phyloP scores from a whole-genome alignment of 2,888 invertebrate genomes.

The Orthosia gracilis region DNA sequence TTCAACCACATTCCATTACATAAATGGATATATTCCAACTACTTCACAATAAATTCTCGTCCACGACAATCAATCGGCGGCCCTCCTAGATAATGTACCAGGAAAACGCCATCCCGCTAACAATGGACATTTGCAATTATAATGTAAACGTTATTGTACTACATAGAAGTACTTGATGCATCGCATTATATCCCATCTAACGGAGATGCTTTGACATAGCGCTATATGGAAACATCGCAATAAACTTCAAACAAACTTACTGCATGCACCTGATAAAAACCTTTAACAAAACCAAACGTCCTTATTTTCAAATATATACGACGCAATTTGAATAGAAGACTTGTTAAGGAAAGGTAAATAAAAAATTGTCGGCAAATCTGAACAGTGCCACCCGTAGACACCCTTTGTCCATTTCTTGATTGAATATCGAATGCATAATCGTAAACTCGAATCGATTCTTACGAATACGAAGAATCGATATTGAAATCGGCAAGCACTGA shows the following conservation, averaged over 20 bases:
- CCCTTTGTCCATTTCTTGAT: conserved; percentile 84
- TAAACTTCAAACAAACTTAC: conserved; percentile 67
- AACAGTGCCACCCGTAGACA: conserved; percentile 72
- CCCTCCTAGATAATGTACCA: conserved; percentile 55
- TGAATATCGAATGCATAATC: conserved; percentile 87
- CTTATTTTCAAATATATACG: conserved; percentile 29
- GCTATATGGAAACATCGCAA: conserved; percentile 76
- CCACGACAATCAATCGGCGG: conserved; percentile 53
- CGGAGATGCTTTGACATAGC: conserved; percentile 75
- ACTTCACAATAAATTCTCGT: conserved; percentile 51
- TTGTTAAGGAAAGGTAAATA: conserved; percentile 19
- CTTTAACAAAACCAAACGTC: conserved; percentile 13
- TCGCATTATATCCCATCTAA: conserved; percentile 73
- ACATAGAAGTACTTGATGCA: conserved; percentile 67
- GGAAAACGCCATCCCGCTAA: conserved; percentile 57
- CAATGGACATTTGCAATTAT: conserved; percentile 76
- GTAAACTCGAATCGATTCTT: conserved; percentile 85
- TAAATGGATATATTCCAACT: conserved; percentile 25
- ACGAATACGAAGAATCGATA: conserved; percentile 81
- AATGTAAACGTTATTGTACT: conserved; percentile 74
- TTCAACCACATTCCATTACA: conserved; percentile 5
- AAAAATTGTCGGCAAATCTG: conserved; percentile 62
- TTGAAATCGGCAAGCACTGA: conserved; percentile 79
- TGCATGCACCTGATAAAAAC: conserved; percentile 25
- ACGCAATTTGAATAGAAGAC: conserved; percentile 41